Percentiles rank a stretch among this genome's conserved stretches.
phyloP scores from a whole-genome alignment of 2,797 vertebrate genomes.

The Sylvia borin region DNA sequence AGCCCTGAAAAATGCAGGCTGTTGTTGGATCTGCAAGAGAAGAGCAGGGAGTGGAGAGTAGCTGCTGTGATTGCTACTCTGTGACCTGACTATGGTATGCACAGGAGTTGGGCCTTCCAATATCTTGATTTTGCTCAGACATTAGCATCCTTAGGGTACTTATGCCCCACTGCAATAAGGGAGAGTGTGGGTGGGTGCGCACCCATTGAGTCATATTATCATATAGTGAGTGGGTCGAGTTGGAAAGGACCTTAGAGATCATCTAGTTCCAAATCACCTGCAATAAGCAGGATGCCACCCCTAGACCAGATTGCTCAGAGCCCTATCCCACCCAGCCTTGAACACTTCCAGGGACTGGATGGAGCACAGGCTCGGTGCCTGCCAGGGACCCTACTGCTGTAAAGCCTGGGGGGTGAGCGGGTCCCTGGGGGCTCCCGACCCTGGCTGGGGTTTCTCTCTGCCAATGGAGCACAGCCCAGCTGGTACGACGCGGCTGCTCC shows the following conservation, averaged over 20 bases:
- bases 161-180: no score
- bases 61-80: fast-evolving
- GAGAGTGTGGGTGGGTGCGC: fast-evolving
- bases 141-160: not conserved
- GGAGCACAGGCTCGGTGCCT: fast-evolving
- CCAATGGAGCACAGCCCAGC: not conserved
- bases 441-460: fast-evolving
- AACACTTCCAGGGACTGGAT: not conserved
- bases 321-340: not conserved
- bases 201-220: not conserved
- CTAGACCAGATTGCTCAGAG: not conserved
- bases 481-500: not conserved
- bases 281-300: not conserved
- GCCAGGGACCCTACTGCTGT: not conserved
- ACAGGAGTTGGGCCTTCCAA: not conserved
- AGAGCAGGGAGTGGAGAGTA: not conserved
- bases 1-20: not conserved
- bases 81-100: not conserved
- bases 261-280: not conserved
- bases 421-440: not conserved
- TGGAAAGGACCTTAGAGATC: not conserved
- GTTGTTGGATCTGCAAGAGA: not conserved
- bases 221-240: not conserved
- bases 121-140: not conserved
- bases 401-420: not conserved